A percentile compares a stretch with the other conserved stretches of the same genome.
phyloP scores from a whole-genome alignment of 2,113 vertebrate species.

The Xenopus tropicalis region DNA sequence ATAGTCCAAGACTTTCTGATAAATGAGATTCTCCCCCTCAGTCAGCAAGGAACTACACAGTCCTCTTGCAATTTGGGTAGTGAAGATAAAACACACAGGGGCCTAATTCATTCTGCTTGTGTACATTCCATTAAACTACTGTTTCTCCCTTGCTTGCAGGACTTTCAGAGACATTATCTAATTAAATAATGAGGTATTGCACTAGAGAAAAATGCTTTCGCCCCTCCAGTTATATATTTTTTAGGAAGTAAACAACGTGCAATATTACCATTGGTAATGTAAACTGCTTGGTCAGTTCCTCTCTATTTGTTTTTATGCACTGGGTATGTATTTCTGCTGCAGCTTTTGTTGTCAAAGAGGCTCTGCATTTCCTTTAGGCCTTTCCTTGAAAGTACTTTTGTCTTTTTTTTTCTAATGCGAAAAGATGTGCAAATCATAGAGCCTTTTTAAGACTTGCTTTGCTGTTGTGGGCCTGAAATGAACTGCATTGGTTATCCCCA shows the following conservation, averaged over 20 bases:
- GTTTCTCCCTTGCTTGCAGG: slow-evolving; percentile 26
- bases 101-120: slow-evolving; percentile 20
- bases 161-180: slow-evolving; percentile 38
- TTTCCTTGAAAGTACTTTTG: neutral
- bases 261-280: slow-evolving; percentile 45
- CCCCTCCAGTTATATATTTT: slow-evolving; percentile 35
- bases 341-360: slow-evolving; percentile 35
- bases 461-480: slow-evolving; percentile 7
- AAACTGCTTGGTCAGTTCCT: slow-evolving; percentile 43
- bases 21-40: slow-evolving; percentile 23
- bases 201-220: slow-evolving; percentile 40
- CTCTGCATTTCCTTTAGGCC: slow-evolving; percentile 24
- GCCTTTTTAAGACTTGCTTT: neutral
- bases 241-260: slow-evolving; percentile 43
- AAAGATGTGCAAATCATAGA: slow-evolving; percentile 13
- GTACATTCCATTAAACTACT: slow-evolving; percentile 32
- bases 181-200: slow-evolving; percentile 51
- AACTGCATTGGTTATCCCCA: slow-evolving; percentile 1
- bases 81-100: slow-evolving; percentile 29
- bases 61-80: slow-evolving; percentile 28
- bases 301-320: slow-evolving; percentile 37
- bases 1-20: slow-evolving; percentile 21
- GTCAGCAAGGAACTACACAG: slow-evolving; percentile 8
- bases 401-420: slow-evolving; percentile 11
- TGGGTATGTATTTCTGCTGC: slow-evolving; percentile 30